These are phyloP conservation scores for Bombus confusus DNA, from an alignment of 1,140 invertebrate species.

Conservation along the genomic window DNA sequence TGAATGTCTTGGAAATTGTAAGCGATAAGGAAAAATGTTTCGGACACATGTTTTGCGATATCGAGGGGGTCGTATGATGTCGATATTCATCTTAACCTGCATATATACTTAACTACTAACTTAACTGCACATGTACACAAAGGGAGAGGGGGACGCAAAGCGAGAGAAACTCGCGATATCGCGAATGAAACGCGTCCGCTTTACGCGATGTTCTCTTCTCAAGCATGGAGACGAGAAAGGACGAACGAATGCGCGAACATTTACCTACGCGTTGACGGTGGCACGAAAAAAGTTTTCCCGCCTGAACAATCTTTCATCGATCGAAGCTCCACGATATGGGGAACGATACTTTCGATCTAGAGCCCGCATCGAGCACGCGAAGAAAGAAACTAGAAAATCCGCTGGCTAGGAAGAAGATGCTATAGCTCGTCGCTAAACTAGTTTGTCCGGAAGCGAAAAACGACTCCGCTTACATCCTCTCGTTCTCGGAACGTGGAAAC, in stretches of 20 bases:
- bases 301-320: not conserved
- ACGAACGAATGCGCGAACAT: not conserved
- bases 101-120: too few relatives aligned
- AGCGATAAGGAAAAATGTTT: too few relatives aligned
- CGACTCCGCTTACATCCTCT: not conserved
- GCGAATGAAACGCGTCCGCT: slow-evolving; percentile 1
- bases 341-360: not conserved
- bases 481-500: slow-evolving; percentile 33
- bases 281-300: not conserved
- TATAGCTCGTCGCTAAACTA: slow-evolving; percentile 19
- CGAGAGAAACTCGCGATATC: too few relatives aligned
- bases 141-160: slow-evolving; percentile 15
- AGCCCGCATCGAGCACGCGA: not conserved
- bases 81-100: too few relatives aligned
- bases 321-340: too few relatives aligned
- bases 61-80: too few relatives aligned
- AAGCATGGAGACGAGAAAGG: not conserved
- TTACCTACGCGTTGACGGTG: not conserved
- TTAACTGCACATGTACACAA: not conserved
- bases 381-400: slow-evolving; percentile 16
- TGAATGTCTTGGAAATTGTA: too few relatives aligned
- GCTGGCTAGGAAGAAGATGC: slow-evolving; percentile 2
- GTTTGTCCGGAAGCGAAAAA: slow-evolving; percentile 52
- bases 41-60: too few relatives aligned
- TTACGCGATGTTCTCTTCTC: not conserved